phyloP scores from a whole-genome alignment of 2,797 vertebrate genomes.

The Silurus lanzhouensis region DNA sequence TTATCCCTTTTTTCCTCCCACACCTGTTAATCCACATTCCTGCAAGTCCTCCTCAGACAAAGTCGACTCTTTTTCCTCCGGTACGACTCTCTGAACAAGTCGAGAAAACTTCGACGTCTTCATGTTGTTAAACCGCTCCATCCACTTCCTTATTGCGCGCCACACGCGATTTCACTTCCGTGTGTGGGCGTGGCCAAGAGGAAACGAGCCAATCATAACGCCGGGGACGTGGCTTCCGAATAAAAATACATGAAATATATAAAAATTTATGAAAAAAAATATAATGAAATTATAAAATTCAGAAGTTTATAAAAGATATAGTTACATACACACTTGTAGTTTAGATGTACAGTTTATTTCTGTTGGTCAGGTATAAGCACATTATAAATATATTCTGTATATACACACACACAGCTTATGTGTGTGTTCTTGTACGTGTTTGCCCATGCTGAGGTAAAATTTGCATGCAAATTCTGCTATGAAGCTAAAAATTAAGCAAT shows the following conservation, averaged over 20 bases:
- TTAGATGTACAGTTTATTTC: too few relatives aligned
- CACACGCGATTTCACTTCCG: not conserved
- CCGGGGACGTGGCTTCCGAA: too few relatives aligned
- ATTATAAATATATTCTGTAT: too few relatives aligned
- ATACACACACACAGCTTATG: too few relatives aligned
- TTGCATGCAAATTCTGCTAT: too few relatives aligned
- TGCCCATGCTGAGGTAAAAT: too few relatives aligned
- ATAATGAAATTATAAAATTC: too few relatives aligned
- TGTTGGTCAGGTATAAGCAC: too few relatives aligned
- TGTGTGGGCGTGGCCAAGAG: not conserved
- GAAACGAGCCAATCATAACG: constrained; percentile 12
- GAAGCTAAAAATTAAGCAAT: too few relatives aligned
- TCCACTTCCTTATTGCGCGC: not conserved
- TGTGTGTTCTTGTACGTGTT: too few relatives aligned
- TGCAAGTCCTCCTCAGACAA: constrained; percentile 65
- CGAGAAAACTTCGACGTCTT: constrained; percentile 56
- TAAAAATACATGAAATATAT: not conserved
- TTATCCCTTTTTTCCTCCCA: not conserved
- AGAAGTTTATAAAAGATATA: not conserved
- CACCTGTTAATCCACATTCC: constrained; percentile 74
- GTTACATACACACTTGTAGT: too few relatives aligned
- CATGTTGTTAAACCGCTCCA: not conserved
- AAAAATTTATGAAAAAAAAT: not conserved
- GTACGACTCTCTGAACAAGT: constrained; percentile 56
- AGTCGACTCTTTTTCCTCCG: constrained; percentile 56